Conservation (phyloP, 2,888 invertebrate genomes). For the Seira sanloemensis region DNA sequence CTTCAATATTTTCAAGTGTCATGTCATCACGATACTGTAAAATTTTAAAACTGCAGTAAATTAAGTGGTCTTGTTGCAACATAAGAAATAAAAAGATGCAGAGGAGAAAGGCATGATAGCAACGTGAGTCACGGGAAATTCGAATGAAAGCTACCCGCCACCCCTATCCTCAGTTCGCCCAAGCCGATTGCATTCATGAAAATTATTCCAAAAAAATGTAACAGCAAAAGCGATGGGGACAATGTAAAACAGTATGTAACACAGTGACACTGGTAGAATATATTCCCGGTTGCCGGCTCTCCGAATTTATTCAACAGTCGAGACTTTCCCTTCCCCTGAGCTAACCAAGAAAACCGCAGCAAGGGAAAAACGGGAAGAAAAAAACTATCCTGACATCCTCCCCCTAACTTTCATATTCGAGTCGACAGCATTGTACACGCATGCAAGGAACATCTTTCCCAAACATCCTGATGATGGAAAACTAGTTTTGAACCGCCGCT, state of each 20-base stretch:
- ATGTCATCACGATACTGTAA: too few relatives aligned
- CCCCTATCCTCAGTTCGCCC: background rate
- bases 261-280: too few relatives aligned
- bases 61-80: too few relatives aligned
- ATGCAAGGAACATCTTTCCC: background rate
- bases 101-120: too few relatives aligned
- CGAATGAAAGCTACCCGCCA: too few relatives aligned
- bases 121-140: too few relatives aligned
- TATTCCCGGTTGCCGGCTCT: background rate
- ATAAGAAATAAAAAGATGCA: too few relatives aligned
- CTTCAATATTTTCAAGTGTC: too few relatives aligned
- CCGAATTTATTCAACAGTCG: background rate
- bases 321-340: conserved; percentile 1
- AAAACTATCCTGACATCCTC: background rate
- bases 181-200: background rate
- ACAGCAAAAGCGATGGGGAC: background rate
- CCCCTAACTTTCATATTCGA: background rate
- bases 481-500: conserved; percentile 12
- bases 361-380: conserved; percentile 10
- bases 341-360: background rate
- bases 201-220: background rate
- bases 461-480: conserved; percentile 10
- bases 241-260: too few relatives aligned
- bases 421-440: background rate
- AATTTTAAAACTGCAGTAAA: too few relatives aligned